Conservation (phyloP, 2,888 invertebrate genomes). For the Conchocele bisecta region DNA sequence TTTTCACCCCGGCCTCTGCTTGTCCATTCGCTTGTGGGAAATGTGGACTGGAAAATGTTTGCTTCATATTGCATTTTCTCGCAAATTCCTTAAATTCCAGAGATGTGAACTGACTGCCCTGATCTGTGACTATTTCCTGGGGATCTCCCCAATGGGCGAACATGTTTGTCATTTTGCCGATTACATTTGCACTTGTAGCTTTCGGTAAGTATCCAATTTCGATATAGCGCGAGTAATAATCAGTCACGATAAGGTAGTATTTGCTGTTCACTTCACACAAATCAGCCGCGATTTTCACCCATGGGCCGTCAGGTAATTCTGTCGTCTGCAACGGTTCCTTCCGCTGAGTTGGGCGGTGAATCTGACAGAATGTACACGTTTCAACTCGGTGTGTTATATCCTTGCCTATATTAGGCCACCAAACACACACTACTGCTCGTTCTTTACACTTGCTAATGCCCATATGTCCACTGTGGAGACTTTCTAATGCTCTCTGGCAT, state of each 20-base stretch:
- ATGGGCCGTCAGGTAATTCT: slow-evolving; percentile 43
- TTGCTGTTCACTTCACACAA: slow-evolving; percentile 35
- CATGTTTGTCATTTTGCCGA: slow-evolving; percentile 45
- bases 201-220: slow-evolving; percentile 27
- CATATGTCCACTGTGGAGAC: slow-evolving; percentile 55
- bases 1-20: slow-evolving; percentile 47
- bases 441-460: slow-evolving; percentile 51
- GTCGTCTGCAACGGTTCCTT: slow-evolving; percentile 51
- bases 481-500: slow-evolving; percentile 31
- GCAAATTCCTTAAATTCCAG: slow-evolving; percentile 34
- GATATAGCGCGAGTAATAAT: slow-evolving; percentile 49
- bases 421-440: slow-evolving; percentile 26
- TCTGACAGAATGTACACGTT: slow-evolving; percentile 40
- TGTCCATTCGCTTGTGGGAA: slow-evolving; percentile 43
- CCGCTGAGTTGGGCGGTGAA: slow-evolving; percentile 30
- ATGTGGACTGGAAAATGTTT: slow-evolving; percentile 19
- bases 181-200: slow-evolving; percentile 21
- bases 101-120: slow-evolving; percentile 39
- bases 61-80: slow-evolving; percentile 15
- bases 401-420: slow-evolving; percentile 46
- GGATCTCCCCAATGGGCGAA: slow-evolving; percentile 48
- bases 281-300: slow-evolving; percentile 51
- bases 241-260: slow-evolving; percentile 40
- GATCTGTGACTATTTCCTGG: slow-evolving; percentile 32
- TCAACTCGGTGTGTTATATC: slow-evolving; percentile 25